phyloP scores from a whole-genome alignment of 2,888 invertebrate species.

The Monoplex corrugatus region DNA sequence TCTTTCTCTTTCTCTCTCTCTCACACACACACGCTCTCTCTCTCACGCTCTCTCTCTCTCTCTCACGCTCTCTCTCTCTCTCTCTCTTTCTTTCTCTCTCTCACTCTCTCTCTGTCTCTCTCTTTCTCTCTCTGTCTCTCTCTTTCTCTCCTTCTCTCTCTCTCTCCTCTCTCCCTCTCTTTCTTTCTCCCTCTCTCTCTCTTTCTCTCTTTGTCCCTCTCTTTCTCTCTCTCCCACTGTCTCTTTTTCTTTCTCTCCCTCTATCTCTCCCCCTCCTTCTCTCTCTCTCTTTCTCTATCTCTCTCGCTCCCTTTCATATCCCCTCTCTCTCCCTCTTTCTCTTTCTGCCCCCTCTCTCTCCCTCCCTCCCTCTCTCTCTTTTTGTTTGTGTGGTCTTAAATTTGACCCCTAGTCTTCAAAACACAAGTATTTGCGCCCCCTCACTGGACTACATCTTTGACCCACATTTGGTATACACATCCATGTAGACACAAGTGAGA shows the following conservation, averaged over 20 bases:
- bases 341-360: too few species aligned
- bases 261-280: too few species aligned
- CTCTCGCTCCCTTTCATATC: neutral
- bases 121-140: neutral
- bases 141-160: neutral
- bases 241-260: neutral
- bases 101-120: neutral
- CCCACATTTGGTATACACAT: too few species aligned
- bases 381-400: too few species aligned
- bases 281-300: neutral
- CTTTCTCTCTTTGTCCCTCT: neutral
- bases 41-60: too few species aligned
- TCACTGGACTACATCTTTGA: too few species aligned
- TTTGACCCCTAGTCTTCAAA: too few species aligned
- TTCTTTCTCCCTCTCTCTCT: neutral
- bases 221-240: neutral
- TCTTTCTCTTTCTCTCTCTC: neutral
- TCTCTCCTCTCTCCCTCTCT: neutral
- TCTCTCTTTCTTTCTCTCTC: too few species aligned
- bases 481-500: too few species aligned
- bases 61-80: too few species aligned
- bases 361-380: too few species aligned
- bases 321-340: neutral
- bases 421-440: too few species aligned
- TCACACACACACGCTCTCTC: neutral